phyloP scores from a whole-genome alignment of 2,113 vertebrate genomes.

The Phainopepla nitens region DNA sequence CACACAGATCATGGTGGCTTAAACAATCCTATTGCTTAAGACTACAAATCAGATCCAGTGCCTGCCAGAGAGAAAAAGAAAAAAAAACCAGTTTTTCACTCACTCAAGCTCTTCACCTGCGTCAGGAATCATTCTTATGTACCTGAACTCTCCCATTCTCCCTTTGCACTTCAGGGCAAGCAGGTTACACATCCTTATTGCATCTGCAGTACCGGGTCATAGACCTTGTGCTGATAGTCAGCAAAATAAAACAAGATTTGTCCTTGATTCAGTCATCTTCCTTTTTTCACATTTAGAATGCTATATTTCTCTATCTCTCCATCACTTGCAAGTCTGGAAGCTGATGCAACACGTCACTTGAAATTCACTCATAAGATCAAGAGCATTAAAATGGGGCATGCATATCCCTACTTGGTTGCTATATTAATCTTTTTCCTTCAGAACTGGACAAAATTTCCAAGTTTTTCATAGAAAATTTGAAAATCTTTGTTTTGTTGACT shows the following conservation, averaged over 20 bases:
- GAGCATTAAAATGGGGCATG: not conserved
- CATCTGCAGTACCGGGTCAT: not conserved
- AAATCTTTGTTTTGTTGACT: not conserved
- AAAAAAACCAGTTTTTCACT: not conserved
- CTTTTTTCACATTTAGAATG: not conserved
- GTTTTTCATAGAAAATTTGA: not conserved
- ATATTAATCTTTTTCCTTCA: not conserved
- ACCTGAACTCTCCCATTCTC: not conserved
- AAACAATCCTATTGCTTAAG: not conserved
- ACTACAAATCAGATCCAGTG: not conserved
- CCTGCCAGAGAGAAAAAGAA: not conserved
- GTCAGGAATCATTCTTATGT: not conserved
- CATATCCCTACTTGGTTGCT: not conserved
- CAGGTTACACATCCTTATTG: not conserved
- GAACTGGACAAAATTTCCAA: not conserved
- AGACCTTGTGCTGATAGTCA: not conserved
- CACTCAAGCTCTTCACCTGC: not conserved
- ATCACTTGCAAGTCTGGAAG: not conserved
- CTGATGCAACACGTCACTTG: not conserved
- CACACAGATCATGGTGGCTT: not conserved
- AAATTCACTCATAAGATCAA: not conserved
- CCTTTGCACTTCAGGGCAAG: not conserved
- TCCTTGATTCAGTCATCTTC: not conserved
- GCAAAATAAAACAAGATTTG: not conserved
- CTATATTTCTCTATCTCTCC: not conserved